Evolutionary conservation across 1,140 invertebrate species (phyloP).

Genomic region (Maniola jurtina): DNA sequence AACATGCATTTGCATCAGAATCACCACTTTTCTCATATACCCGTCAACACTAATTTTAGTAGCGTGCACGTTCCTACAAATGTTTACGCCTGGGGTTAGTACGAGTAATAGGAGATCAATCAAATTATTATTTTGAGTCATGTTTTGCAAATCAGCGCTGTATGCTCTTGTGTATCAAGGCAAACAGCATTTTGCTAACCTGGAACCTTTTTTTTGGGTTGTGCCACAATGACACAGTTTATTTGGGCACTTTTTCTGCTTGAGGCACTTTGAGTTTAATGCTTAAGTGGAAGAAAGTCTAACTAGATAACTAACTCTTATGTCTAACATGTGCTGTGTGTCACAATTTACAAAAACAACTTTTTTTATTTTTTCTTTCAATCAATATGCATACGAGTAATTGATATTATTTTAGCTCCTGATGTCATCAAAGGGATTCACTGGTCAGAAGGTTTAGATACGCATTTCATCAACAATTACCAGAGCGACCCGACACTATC

Average conservation of each 20-base stretch:
- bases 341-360: slow-evolving; percentile 8
- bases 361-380: slow-evolving; percentile 12
- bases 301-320: too few species aligned
- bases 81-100: slow-evolving; percentile 92
- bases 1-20: slow-evolving; percentile 81
- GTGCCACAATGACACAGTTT: too few species aligned
- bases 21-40: slow-evolving; percentile 87
- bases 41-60: slow-evolving; percentile 91
- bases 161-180: too few species aligned
- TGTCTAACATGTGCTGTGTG: too few species aligned
- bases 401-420: slow-evolving; percentile 74
- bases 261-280: too few species aligned
- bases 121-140: too few species aligned
- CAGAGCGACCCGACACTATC: slow-evolving; percentile 92
- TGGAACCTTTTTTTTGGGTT: too few species aligned
- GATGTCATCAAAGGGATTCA: slow-evolving; percentile 84
- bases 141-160: too few species aligned
- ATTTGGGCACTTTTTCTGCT: too few species aligned
- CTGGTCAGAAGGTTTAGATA: slow-evolving; percentile 92
- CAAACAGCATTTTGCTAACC: too few species aligned
- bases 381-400: not conserved
- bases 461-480: slow-evolving; percentile 93
- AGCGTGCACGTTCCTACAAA: slow-evolving; percentile 97
- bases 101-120: slow-evolving; percentile 49
- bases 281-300: too few species aligned